phyloP scores from a whole-genome alignment of 2,113 vertebrate genomes.

The Gavia stellata region DNA sequence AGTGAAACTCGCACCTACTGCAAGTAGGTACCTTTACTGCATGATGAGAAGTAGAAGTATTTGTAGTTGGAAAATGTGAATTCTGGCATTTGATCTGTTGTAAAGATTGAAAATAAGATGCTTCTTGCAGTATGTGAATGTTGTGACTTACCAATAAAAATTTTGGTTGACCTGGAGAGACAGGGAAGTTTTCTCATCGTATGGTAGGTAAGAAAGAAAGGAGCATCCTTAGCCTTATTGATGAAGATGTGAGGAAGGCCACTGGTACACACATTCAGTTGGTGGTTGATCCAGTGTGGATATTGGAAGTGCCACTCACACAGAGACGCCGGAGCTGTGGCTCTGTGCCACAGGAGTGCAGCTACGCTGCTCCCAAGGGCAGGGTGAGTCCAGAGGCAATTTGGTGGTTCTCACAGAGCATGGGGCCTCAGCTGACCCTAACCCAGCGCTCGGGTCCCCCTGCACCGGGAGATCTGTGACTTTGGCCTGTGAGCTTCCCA shows the following conservation, averaged over 20 bases:
- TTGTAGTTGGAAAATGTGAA: neutral
- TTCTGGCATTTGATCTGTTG: neutral
- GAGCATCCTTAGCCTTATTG: neutral
- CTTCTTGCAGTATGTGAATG: neutral
- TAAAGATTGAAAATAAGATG: neutral
- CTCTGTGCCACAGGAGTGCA: neutral
- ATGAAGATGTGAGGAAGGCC: neutral
- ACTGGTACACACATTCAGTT: rapidly evolving
- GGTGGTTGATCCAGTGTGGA: neutral
- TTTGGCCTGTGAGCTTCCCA: neutral
- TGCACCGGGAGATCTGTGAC: neutral
- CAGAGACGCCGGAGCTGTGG: neutral
- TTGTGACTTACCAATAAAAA: neutral
- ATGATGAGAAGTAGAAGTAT: neutral
- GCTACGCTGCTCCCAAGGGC: rapidly evolving
- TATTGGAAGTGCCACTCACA: neutral
- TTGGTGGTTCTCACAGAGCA: rapidly evolving
- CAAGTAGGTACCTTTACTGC: neutral
- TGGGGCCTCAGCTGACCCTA: neutral
- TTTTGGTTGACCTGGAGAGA: neutral
- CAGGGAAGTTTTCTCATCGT: neutral
- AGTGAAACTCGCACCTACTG: neutral
- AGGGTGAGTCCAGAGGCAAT: neutral
- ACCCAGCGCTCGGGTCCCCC: rapidly evolving
- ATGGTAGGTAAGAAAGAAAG: neutral